phyloP scores from a whole-genome alignment of 2,113 vertebrate genomes.

The Brachirus orientalis region DNA sequence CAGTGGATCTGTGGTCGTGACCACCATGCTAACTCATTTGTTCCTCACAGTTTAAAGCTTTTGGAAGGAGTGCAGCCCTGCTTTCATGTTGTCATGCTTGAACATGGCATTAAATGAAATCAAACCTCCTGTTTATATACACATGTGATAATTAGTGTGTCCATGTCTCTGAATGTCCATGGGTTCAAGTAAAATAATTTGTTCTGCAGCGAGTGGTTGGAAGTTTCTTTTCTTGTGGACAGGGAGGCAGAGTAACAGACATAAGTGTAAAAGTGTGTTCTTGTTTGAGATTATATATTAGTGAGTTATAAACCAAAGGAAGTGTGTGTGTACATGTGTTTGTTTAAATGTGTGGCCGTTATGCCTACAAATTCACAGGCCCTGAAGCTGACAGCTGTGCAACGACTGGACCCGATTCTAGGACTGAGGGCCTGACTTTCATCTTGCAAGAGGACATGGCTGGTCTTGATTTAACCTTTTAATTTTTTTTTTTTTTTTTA shows the following conservation, averaged over 20 bases:
- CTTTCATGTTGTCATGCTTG: conserved; percentile 50
- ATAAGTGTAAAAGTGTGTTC: conserved; percentile 12
- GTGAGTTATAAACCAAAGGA: neutral
- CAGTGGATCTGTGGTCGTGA: conserved; percentile 55
- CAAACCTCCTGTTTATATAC: conserved; percentile 56
- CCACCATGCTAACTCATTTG: conserved; percentile 62
- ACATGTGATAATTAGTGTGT: conserved; percentile 26
- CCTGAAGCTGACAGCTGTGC: conserved; percentile 24
- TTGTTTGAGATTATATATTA: conserved; percentile 11
- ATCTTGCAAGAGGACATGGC: conserved; percentile 10
- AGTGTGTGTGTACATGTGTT: conserved; percentile 17
- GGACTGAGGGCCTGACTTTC: conserved; percentile 8
- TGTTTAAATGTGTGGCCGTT: conserved; percentile 45
- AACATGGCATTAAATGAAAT: conserved; percentile 55
- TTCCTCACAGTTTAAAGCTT: conserved; percentile 52
- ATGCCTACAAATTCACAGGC: conserved; percentile 27
- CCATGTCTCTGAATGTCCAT: conserved; percentile 12
- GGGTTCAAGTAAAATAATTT: conserved; percentile 17
- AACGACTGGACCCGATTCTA: conserved; percentile 14
- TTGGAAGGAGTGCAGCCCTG: conserved; percentile 18
- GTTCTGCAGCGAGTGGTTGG: conserved; percentile 11
- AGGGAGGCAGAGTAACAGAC: conserved; percentile 4
- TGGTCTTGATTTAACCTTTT: conserved; percentile 38
- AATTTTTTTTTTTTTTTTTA: neutral
- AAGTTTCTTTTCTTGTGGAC: conserved; percentile 9